Evolutionary conservation across 1,140 invertebrate species (phyloP).

Genomic region (Cotesia chilonis): DNA sequence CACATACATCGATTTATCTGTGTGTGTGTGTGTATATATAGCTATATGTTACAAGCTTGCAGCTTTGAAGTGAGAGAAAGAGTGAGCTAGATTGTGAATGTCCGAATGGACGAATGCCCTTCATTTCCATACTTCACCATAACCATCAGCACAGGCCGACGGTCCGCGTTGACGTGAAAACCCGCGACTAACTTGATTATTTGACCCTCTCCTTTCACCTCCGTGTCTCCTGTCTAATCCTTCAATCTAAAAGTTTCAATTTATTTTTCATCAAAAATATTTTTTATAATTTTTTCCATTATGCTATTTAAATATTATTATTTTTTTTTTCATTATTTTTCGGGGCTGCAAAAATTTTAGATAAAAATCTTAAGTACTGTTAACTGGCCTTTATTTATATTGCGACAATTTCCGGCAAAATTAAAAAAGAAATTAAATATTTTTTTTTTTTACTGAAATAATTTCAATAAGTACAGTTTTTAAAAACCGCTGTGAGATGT

Average conservation of each 20-base stretch:
- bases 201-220: slow-evolving; percentile 50
- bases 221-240: slow-evolving; percentile 12
- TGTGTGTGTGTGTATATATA: not conserved
- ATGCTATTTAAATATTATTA: too few relatives aligned
- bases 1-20: not conserved
- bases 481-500: too few relatives aligned
- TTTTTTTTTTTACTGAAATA: too few relatives aligned
- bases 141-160: slow-evolving; percentile 40
- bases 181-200: slow-evolving; percentile 60
- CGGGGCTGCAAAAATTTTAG: too few relatives aligned
- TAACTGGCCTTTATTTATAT: too few relatives aligned
- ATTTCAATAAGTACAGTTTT: too few relatives aligned
- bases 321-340: too few relatives aligned
- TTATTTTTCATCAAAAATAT: too few relatives aligned
- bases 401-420: too few relatives aligned
- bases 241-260: not conserved
- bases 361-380: too few relatives aligned
- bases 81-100: slow-evolving; percentile 34
- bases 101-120: slow-evolving; percentile 58
- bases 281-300: too few relatives aligned
- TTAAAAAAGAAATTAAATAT: too few relatives aligned
- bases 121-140: slow-evolving; percentile 63
- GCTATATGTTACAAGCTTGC: not conserved
- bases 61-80: slow-evolving; percentile 3
- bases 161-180: slow-evolving; percentile 48